Percentiles rank a stretch among this genome's conserved stretches.
Conservation (phyloP, 2,888 invertebrate species). For the Trachelus iudaicus region DNA sequence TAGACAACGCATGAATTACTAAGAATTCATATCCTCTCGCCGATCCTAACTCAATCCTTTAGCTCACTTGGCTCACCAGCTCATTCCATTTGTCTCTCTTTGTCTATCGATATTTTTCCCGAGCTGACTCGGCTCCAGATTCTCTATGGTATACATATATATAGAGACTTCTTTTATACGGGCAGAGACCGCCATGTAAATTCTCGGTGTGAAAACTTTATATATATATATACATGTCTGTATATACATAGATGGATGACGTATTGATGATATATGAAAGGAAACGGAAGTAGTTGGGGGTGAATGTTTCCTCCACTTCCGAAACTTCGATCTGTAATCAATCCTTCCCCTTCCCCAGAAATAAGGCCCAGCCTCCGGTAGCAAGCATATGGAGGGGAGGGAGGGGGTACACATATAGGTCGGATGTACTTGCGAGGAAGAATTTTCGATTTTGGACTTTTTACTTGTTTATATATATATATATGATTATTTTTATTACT, state of each 20-base stretch:
- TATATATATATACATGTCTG: too few species aligned
- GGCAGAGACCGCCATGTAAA: too few species aligned
- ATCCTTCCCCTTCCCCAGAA: background rate
- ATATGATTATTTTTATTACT: background rate
- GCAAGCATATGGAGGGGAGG: background rate
- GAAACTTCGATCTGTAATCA: background rate
- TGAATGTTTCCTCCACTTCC: constrained; percentile 17
- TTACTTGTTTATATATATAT: background rate
- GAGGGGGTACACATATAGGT: too few species aligned
- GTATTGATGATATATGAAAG: background rate
- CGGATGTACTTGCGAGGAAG: background rate
- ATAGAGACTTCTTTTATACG: too few species aligned
- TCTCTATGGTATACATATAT: too few species aligned
- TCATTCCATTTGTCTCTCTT: too few species aligned
- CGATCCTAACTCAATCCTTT: background rate
- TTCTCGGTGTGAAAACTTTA: too few species aligned
- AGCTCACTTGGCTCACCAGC: background rate
- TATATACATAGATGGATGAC: background rate
- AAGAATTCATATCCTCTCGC: constrained; percentile 41
- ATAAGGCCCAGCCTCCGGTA: background rate
- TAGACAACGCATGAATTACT: constrained; percentile 8
- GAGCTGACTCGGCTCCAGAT: too few species aligned
- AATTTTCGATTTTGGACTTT: constrained; percentile 6
- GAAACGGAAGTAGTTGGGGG: constrained; percentile 10
- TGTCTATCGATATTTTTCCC: too few species aligned